phyloP scores from a whole-genome alignment of 1,140 invertebrate species.

The Goniozus legneri region DNA sequence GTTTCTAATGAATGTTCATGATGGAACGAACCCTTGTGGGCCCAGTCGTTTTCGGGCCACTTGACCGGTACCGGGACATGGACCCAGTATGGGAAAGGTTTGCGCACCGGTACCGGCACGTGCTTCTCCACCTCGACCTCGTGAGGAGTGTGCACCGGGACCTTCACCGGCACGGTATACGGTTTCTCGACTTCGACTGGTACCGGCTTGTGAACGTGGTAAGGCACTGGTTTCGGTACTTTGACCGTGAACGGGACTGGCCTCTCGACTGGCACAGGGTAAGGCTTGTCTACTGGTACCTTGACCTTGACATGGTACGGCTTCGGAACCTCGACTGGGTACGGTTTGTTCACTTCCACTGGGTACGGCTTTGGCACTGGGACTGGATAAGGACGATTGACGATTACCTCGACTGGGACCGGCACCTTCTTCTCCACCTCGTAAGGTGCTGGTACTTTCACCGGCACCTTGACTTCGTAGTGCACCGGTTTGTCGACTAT shows the following conservation, averaged over 20 bases:
- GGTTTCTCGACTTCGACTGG: conserved; percentile 16
- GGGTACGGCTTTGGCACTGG: conserved; percentile 54
- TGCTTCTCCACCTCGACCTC: conserved; percentile 45
- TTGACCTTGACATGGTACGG: conserved; percentile 62
- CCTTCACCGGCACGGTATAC: conserved; percentile 47
- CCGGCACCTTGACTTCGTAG: conserved; percentile 62
- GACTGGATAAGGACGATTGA: conserved; percentile 61
- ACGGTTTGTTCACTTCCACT: conserved; percentile 67
- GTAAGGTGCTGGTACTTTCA: conserved; percentile 61
- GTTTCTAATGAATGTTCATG: too few relatives aligned
- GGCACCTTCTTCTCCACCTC: conserved; percentile 61
- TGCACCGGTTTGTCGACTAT: conserved; percentile 63
- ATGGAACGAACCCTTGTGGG: too few relatives aligned
- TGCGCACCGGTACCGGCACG: conserved; percentile 10
- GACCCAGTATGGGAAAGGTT: conserved; percentile 16
- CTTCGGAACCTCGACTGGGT: conserved; percentile 68
- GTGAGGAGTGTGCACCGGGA: conserved; percentile 57
- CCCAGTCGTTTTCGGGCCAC: too few relatives aligned
- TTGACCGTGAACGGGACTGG: conserved; percentile 61
- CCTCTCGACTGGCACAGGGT: conserved; percentile 61
- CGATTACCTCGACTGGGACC: conserved; percentile 60
- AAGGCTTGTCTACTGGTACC: conserved; percentile 61
- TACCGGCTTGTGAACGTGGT: conserved; percentile 11
- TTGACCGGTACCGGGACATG: conserved; percentile 13
- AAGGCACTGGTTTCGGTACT: conserved; percentile 45